A percentile compares a stretch with the other conserved stretches of the same genome.
These are phyloP conservation scores for Eupithecia subumbrata DNA, from an alignment of 2,888 invertebrate species.

Conservation along the genomic window DNA sequence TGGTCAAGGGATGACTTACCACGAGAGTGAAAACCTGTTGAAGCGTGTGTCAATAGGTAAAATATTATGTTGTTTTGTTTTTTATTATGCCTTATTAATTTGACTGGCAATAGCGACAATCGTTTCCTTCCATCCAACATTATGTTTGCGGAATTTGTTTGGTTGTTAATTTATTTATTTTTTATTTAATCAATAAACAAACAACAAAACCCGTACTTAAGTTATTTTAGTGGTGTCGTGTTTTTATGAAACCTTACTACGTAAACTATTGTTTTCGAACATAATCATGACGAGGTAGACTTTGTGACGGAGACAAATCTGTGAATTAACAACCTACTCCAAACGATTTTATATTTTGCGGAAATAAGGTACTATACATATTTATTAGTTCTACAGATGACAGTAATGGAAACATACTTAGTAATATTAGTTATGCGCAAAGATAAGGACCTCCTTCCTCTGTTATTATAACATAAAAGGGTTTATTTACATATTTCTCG, in stretches of 20 bases:
- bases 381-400: neutral
- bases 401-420: neutral
- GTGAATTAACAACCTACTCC: conserved; percentile 12
- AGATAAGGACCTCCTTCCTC: neutral
- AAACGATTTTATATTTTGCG: conserved; percentile 13
- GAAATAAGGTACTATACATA: no score
- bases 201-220: neutral
- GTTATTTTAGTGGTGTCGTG: neutral
- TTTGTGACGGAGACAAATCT: conserved; percentile 28
- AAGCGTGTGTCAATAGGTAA: no score
- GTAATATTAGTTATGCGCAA: neutral
- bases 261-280: conserved; percentile 25
- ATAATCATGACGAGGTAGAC: neutral
- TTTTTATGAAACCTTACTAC: conserved; percentile 6
- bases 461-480: neutral
- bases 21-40: no score
- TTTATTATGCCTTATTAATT: neutral
- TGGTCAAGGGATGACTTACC: no score
- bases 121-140: neutral
- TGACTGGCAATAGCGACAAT: neutral
- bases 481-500: neutral
- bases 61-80: neutral
- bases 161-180: no score
- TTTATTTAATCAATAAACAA: conserved; percentile 6
- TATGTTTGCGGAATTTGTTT: neutral